Percentiles rank a stretch among this genome's conserved stretches.
Evolutionary conservation across 2,888 invertebrate genomes (phyloP).

Genomic region (Parnassius glacialis): DNA sequence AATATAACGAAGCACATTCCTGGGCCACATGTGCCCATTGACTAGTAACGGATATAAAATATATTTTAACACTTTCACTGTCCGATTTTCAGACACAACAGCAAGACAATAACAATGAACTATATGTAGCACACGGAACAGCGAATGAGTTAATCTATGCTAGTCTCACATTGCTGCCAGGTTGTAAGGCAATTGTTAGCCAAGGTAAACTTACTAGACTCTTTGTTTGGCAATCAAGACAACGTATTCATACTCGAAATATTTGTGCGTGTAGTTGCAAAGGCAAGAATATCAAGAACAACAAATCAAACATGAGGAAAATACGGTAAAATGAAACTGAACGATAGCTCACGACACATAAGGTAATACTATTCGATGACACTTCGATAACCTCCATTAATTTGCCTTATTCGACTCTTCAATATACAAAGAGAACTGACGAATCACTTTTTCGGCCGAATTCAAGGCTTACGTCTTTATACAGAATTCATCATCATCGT

Average conservation of each 20-base stretch:
- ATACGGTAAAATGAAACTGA: slow-evolving; percentile 3
- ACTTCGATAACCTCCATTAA: slow-evolving; percentile 5
- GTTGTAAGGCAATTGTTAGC: slow-evolving; percentile 43
- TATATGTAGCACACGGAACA: too few relatives aligned
- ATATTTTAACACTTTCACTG: too few relatives aligned
- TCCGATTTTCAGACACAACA: too few relatives aligned
- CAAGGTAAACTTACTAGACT: slow-evolving; percentile 43
- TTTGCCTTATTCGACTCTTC: slow-evolving; percentile 10
- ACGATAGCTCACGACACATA: slow-evolving; percentile 5
- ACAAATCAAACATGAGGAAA: slow-evolving; percentile 13
- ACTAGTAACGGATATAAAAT: too few relatives aligned
- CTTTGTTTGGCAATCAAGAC: slow-evolving; percentile 47
- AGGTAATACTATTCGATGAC: slow-evolving; percentile 10
- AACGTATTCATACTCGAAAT: slow-evolving; percentile 19
- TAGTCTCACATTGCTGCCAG: slow-evolving; percentile 26
- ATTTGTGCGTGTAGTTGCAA: slow-evolving; percentile 15
- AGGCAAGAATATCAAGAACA: slow-evolving; percentile 11
- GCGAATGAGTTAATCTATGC: too few relatives aligned
- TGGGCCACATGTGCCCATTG: too few relatives aligned
- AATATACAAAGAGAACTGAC: not conserved
- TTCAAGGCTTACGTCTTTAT: too few relatives aligned
- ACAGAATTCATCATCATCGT: too few relatives aligned
- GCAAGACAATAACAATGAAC: too few relatives aligned
- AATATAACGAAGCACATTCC: too few relatives aligned
- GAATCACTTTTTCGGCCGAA: too few relatives aligned